Conservation (phyloP, 2,113 vertebrate genomes). For the Tupaia chinensis region DNA sequence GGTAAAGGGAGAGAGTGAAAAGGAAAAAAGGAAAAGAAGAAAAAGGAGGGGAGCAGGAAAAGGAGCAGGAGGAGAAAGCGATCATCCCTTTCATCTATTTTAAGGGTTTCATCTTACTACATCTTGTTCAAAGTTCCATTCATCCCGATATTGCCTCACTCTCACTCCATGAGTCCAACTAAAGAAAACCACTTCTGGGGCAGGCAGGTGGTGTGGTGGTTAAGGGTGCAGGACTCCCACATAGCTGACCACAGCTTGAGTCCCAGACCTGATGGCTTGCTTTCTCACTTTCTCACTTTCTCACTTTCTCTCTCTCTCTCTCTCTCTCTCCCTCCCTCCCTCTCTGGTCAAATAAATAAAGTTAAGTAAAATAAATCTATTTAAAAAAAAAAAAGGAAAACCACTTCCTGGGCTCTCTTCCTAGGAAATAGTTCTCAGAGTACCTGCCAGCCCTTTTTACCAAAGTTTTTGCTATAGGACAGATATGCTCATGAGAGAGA, state of each 20-base stretch:
- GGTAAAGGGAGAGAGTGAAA: too few species aligned
- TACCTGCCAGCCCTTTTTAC: neutral
- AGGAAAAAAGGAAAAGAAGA: too few species aligned
- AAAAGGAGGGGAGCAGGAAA: neutral
- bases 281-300: too few species aligned
- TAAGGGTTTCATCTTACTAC: neutral
- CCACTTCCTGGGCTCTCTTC: neutral
- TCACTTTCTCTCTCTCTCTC: too few species aligned
- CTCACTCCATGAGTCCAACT: neutral
- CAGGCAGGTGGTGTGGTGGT: too few species aligned
- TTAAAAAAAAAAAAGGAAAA: neutral
- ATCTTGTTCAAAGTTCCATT: neutral
- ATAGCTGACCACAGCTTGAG: too few species aligned
- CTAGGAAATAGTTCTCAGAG: neutral
- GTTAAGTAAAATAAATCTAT: too few species aligned
- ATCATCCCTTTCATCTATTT: neutral
- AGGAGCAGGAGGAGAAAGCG: neutral
- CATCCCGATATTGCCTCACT: neutral
- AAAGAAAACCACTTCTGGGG: neutral
- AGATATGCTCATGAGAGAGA: too few species aligned
- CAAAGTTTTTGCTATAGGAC: constrained; percentile 59
- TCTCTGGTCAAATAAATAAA: too few species aligned
- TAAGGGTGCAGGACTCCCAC: too few species aligned
- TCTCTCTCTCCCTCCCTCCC: too few species aligned
- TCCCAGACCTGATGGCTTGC: too few species aligned